Evolutionary conservation across 2,797 vertebrate genomes (phyloP).

Genomic region (Rhinophrynus dorsalis): DNA sequence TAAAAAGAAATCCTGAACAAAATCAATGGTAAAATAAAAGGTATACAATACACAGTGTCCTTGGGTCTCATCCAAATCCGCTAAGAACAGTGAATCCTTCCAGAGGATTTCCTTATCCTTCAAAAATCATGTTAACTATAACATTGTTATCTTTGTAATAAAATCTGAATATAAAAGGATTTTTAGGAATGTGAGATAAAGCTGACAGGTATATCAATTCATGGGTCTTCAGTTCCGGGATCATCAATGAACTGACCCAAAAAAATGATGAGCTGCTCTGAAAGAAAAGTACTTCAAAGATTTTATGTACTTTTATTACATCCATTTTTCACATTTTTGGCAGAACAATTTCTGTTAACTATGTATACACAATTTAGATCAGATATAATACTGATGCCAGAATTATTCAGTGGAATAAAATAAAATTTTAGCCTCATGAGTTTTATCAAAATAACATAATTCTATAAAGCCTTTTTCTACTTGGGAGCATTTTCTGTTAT

Average conservation of each 20-base stretch:
- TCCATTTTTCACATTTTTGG: conserved; percentile 5
- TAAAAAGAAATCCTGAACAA: conserved; percentile 57
- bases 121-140: conserved; percentile 34
- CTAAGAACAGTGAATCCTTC: conserved; percentile 28
- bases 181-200: conserved; percentile 45
- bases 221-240: conserved; percentile 14
- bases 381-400: too few relatives aligned
- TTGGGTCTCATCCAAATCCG: conserved; percentile 25
- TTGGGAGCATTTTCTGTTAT: too few relatives aligned
- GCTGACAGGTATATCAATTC: conserved; percentile 4
- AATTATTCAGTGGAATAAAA: too few relatives aligned
- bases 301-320: neutral
- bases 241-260: neutral
- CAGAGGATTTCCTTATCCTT: conserved; percentile 22
- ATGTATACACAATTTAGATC: neutral
- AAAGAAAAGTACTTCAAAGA: conserved; percentile 2
- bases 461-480: too few relatives aligned
- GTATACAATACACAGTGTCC: conserved; percentile 39
- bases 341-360: neutral
- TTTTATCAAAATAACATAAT: too few relatives aligned
- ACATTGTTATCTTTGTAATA: conserved; percentile 18
- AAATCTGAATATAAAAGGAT: conserved; percentile 39
- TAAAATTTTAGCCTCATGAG: too few relatives aligned
- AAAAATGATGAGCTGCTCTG: fast-evolving
- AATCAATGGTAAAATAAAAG: conserved; percentile 54